Evolutionary conservation across 1,140 invertebrate species (phyloP).

Genomic region (Musca domestica): DNA sequence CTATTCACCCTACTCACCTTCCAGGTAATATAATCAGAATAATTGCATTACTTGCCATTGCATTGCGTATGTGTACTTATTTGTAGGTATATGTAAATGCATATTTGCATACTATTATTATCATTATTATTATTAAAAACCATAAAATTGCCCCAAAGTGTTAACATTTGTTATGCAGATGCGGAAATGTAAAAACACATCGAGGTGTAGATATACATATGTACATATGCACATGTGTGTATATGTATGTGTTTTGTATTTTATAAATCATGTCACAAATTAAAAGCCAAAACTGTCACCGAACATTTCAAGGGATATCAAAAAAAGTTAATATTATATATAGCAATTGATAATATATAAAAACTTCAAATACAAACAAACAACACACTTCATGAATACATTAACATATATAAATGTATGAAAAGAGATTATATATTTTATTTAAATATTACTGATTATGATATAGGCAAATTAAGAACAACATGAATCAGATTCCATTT

Average conservation of each 20-base stretch:
- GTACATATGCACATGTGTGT: not conserved
- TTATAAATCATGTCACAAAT: constrained; percentile 19
- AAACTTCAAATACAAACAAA: no score
- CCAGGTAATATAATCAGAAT: constrained; percentile 58
- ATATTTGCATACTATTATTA: not conserved
- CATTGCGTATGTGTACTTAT: no score
- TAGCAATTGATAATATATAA: no score
- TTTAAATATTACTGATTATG: no score
- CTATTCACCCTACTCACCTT: constrained; percentile 81
- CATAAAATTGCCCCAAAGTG: constrained; percentile 2
- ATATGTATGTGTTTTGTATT: not conserved
- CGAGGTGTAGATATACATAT: no score
- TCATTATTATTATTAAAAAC: not conserved
- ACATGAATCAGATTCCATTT: no score
- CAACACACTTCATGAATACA: no score
- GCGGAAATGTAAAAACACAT: not conserved
- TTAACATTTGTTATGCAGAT: constrained; percentile 2
- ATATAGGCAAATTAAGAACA: no score
- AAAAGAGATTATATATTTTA: no score
- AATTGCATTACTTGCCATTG: no score
- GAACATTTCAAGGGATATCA: not conserved
- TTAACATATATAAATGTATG: no score
- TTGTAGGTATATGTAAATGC: not conserved
- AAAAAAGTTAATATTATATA: no score
- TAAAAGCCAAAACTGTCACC: constrained; percentile 14